phyloP scores from a whole-genome alignment of 2,888 invertebrate species.

The Nebria brevicollis region DNA sequence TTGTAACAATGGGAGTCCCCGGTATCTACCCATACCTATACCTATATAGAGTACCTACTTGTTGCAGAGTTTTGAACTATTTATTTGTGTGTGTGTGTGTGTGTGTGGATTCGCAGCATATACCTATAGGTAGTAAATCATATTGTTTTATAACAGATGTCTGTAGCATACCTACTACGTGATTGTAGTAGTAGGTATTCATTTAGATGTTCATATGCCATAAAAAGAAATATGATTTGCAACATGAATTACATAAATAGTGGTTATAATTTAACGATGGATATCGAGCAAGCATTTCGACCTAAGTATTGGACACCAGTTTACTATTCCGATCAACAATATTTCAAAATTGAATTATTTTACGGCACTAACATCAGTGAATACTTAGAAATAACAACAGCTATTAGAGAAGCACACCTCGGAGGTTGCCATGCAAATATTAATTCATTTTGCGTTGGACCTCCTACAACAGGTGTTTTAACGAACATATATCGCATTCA shows the following conservation, averaged over 20 bases:
- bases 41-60: no score
- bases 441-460: background rate
- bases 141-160: no score
- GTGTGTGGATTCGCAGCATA: no score
- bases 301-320: slow-evolving; percentile 23
- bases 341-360: background rate
- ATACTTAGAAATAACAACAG: slow-evolving; percentile 1
- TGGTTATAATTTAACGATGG: slow-evolving; percentile 23
- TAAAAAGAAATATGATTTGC: no score
- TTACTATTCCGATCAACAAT: slow-evolving; percentile 11
- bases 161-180: no score
- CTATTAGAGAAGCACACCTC: slow-evolving; percentile 9
- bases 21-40: no score
- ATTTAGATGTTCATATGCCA: no score
- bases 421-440: background rate
- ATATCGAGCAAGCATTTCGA: slow-evolving; percentile 17
- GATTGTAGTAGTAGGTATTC: no score
- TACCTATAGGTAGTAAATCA: no score
- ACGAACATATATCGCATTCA: slow-evolving; percentile 20
- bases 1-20: no score
- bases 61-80: no score
- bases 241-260: background rate
- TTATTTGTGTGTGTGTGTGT: no score
- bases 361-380: background rate
- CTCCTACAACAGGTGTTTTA: background rate